Conservation (phyloP, 2,113 vertebrate species). For the Sakesphorus luctuosus region DNA sequence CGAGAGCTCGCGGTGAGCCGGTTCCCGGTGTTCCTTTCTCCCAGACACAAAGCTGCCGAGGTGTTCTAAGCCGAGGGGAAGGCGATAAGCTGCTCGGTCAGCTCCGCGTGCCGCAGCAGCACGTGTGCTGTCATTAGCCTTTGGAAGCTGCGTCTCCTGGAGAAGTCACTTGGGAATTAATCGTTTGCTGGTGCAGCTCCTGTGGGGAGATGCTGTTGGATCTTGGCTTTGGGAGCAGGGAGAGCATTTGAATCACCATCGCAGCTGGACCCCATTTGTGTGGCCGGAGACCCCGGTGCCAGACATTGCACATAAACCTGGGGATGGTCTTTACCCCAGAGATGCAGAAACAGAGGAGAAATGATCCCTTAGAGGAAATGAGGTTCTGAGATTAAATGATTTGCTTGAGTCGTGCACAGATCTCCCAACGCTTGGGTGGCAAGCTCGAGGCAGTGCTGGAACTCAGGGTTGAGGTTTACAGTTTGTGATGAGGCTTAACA, state of each 20-base stretch:
- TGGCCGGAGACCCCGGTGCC: neutral
- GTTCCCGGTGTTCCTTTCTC: neutral
- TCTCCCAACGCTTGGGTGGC: slow-evolving; percentile 6
- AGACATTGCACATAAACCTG: neutral
- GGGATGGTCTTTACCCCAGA: neutral
- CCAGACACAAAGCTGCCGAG: neutral
- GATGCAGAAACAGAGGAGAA: neutral
- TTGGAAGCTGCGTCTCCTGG: neutral
- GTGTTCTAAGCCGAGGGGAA: neutral
- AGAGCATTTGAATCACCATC: accelerated
- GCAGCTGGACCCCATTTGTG: accelerated
- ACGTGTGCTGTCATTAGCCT: neutral
- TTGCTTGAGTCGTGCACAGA: neutral
- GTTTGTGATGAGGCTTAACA: slow-evolving; percentile 44
- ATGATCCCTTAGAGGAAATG: accelerated
- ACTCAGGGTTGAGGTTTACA: slow-evolving; percentile 9
- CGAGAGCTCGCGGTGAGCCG: neutral
- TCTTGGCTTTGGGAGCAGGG: neutral
- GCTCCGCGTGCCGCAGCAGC: neutral
- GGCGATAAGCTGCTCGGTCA: slow-evolving; percentile 4
- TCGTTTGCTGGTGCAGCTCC: neutral
- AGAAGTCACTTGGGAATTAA: neutral
- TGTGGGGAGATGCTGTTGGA: neutral
- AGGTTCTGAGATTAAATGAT: neutral
- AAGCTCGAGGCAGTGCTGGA: slow-evolving; percentile 3